Base-by-base conservation (phyloP, 1,140 invertebrate species). In the Battus philenor region DNA sequence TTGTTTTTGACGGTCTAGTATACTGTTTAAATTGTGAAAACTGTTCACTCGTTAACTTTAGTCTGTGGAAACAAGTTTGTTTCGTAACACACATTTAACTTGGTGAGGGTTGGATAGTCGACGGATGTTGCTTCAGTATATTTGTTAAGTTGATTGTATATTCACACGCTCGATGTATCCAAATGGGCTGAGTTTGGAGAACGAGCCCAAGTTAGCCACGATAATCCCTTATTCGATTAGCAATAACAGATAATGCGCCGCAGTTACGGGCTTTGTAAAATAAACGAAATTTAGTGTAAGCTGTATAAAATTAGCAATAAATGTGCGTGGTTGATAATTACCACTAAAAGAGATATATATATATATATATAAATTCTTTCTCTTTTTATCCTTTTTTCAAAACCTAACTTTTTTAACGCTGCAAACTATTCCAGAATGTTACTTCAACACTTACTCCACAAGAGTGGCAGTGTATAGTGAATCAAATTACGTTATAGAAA, bases 91-190 rank as follows among this genome's bases (percentile, higher is more conserved):
- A 29, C 44, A 47, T 59, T 59, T 59, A 51, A 26, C 9, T 20
- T 31, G 17, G 44, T 20, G 46, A 11, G 12, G 34, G 44, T 36
- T 24, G 5, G 32, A 34, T 33, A 51, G 29, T 50, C 58, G 46
- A 50, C 50, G 53, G 58, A 55, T 56, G 61, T 52, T 56, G 59
- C 29, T 51, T 34, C 49, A 49, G 68, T 63, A 60, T 59, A 63
- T 63, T 67, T 59, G 59, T 50, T 61, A 66, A 71, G 61, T 62
- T 66, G 64, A 59, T 68, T 69, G 59, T 68, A 78, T 68, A 78
- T 72, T 74, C 50, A 65, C 68, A 59, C 61, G 62, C 56, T 66
- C 61, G 54, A 59, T 65, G 64, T 50, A 64, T 47, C 50, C 51
- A 33, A 68, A 76, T 67, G 51, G 61, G 24, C 51, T 34, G 63